These are phyloP conservation scores for Noturus placidus DNA, from an alignment of 2,113 vertebrate species.

Conservation along the genomic window DNA sequence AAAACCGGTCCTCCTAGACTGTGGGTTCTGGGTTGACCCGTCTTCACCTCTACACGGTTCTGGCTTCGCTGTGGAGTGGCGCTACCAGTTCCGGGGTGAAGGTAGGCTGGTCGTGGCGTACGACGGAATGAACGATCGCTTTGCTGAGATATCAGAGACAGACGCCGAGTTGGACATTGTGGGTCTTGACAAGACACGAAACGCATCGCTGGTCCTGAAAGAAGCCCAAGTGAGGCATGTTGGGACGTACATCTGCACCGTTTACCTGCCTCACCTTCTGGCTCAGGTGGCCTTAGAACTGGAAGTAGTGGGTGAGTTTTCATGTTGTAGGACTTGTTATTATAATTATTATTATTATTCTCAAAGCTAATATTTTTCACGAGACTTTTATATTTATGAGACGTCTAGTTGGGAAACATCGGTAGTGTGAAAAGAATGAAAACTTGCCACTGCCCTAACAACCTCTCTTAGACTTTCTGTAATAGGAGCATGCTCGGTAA, in stretches of 20 bases:
- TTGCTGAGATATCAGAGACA: slow-evolving; percentile 60
- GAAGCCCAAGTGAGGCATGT: slow-evolving; percentile 71
- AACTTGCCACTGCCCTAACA: neutral
- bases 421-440: too few species aligned
- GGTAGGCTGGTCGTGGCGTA: slow-evolving; percentile 80
- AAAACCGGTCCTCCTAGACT: slow-evolving; percentile 73
- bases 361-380: neutral
- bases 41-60: slow-evolving; percentile 57
- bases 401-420: neutral
- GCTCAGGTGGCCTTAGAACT: slow-evolving; percentile 80
- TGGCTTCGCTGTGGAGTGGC: slow-evolving; percentile 85
- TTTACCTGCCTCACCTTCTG: slow-evolving; percentile 80
- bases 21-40: slow-evolving; percentile 70
- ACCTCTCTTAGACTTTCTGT: neutral
- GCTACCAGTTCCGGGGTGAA: slow-evolving; percentile 79
- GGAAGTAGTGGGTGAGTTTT: slow-evolving; percentile 73
- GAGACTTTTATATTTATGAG: neutral
- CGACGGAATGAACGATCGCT: slow-evolving; percentile 67
- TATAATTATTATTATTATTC: neutral
- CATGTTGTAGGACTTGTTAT: neutral
- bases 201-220: slow-evolving; percentile 76
- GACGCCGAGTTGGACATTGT: slow-evolving; percentile 72
- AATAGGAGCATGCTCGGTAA: too few species aligned
- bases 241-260: slow-evolving; percentile 81
- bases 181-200: slow-evolving; percentile 70